These are phyloP conservation scores for Tricholauxania praeusta DNA, from an alignment of 2,888 invertebrate species.

Conservation along the genomic window DNA sequence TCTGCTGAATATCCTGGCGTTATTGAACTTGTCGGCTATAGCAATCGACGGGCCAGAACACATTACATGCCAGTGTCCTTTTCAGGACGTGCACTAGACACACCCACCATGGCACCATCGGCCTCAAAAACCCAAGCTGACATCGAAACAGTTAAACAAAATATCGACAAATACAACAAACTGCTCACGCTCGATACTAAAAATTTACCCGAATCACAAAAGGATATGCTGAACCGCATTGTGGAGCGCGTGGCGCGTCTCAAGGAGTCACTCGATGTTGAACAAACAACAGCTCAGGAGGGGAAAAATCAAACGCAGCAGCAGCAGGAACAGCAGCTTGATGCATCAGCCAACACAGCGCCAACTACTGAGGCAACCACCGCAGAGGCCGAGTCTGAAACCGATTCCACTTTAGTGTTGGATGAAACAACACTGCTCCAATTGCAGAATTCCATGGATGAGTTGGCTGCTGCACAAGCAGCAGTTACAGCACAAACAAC, in stretches of 20 bases:
- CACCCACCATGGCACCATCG: slow-evolving; percentile 52
- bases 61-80: slow-evolving; percentile 55
- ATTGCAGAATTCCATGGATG: slow-evolving; percentile 61
- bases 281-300: slow-evolving; percentile 43
- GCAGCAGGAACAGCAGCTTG: slow-evolving; percentile 47
- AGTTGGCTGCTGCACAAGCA: slow-evolving; percentile 58
- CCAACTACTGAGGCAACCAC: slow-evolving; percentile 41
- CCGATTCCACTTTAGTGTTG: slow-evolving; percentile 59
- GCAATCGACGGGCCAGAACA: slow-evolving; percentile 63
- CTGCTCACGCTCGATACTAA: slow-evolving; percentile 64
- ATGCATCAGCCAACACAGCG: slow-evolving; percentile 31
- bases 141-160: slow-evolving; percentile 65
- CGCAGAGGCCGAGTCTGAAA: slow-evolving; percentile 54
- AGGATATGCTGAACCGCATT: slow-evolving; percentile 66
- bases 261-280: slow-evolving; percentile 65
- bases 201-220: slow-evolving; percentile 66
- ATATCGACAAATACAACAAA: slow-evolving; percentile 66
- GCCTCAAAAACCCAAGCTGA: slow-evolving; percentile 64
- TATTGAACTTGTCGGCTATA: slow-evolving; percentile 66
- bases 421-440: slow-evolving; percentile 61
- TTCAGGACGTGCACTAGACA: slow-evolving; percentile 36
- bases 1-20: slow-evolving; percentile 64
- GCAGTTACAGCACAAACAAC: slow-evolving; percentile 56
- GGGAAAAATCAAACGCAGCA: slow-evolving; percentile 46
- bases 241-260: slow-evolving; percentile 67